Evolutionary conservation across 2,888 invertebrate genomes (phyloP).

Genomic region (Heteropelma amictum): DNA sequence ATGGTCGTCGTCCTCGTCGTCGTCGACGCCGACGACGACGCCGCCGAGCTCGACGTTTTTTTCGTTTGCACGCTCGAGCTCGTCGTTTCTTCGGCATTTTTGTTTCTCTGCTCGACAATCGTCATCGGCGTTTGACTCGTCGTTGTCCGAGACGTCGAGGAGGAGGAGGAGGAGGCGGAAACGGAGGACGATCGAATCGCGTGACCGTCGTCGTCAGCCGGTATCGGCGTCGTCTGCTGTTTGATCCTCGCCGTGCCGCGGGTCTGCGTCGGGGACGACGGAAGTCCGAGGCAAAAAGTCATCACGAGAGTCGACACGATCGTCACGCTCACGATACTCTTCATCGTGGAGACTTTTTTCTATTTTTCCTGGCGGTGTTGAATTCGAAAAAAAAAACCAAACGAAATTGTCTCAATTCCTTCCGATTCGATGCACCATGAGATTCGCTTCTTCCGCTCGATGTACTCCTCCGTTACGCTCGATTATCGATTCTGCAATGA

Average conservation of each 20-base stretch:
- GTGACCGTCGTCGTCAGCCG: conserved; percentile 39
- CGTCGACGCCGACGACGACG: conserved; percentile 35
- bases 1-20: conserved; percentile 28
- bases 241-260: conserved; percentile 58
- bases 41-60: conserved; percentile 41
- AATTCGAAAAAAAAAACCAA: background rate
- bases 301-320: conserved; percentile 54
- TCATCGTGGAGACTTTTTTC: conserved; percentile 58
- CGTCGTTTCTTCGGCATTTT: conserved; percentile 35
- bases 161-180: conserved; percentile 26
- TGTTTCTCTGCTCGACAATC: conserved; percentile 41
- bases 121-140: conserved; percentile 44
- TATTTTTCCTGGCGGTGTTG: background rate
- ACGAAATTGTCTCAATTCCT: background rate
- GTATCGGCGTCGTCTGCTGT: conserved; percentile 64
- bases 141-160: conserved; percentile 30
- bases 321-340: conserved; percentile 56
- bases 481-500: too few relatives aligned
- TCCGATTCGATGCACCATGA: background rate
- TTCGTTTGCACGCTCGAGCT: conserved; percentile 28
- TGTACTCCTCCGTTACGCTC: too few relatives aligned
- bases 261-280: conserved; percentile 60
- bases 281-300: conserved; percentile 64
- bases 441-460: too few relatives aligned
- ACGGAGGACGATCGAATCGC: conserved; percentile 39